Evolutionary conservation across 2,888 invertebrate species (phyloP).

Genomic region (Boloria selene): DNA sequence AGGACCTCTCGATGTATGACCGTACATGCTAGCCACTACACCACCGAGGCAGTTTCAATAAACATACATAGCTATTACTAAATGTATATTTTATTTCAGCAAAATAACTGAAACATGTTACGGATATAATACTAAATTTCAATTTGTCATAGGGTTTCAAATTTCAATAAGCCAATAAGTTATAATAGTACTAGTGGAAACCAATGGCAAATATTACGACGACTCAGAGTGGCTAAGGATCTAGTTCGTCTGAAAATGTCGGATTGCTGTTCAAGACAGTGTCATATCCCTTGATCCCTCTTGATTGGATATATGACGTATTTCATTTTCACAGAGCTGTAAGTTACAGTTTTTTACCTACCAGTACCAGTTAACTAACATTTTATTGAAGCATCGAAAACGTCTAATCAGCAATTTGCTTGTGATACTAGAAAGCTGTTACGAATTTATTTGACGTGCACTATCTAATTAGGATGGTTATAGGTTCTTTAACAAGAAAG

Average conservation of each 20-base stretch:
- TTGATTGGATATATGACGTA: slow-evolving; percentile 24
- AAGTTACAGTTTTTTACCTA: slow-evolving; percentile 9
- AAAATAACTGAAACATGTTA: slow-evolving; percentile 1
- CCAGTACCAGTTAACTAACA: too few relatives aligned
- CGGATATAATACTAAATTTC: slow-evolving; percentile 15
- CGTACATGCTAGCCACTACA: too few relatives aligned
- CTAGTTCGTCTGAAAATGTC: slow-evolving; percentile 14
- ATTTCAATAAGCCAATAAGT: slow-evolving; percentile 11
- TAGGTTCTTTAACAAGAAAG: too few relatives aligned
- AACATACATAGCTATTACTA: neutral
- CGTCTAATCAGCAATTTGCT: too few relatives aligned
- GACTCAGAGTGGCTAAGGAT: neutral
- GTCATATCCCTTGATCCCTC: slow-evolving; percentile 28
- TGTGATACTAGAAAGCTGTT: too few relatives aligned
- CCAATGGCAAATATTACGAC: slow-evolving; percentile 7
- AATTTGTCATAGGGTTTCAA: slow-evolving; percentile 5
- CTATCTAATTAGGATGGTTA: too few relatives aligned
- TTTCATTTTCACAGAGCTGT: slow-evolving; percentile 13
- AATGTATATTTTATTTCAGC: neutral
- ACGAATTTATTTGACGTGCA: too few relatives aligned
- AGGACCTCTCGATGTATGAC: too few relatives aligned
- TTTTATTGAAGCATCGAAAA: neutral
- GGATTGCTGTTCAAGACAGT: slow-evolving; percentile 16
- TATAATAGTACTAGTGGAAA: slow-evolving; percentile 11
- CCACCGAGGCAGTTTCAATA: too few relatives aligned